Conservation (phyloP, 2,113 vertebrate species). For the Myotis davidii region DNA sequence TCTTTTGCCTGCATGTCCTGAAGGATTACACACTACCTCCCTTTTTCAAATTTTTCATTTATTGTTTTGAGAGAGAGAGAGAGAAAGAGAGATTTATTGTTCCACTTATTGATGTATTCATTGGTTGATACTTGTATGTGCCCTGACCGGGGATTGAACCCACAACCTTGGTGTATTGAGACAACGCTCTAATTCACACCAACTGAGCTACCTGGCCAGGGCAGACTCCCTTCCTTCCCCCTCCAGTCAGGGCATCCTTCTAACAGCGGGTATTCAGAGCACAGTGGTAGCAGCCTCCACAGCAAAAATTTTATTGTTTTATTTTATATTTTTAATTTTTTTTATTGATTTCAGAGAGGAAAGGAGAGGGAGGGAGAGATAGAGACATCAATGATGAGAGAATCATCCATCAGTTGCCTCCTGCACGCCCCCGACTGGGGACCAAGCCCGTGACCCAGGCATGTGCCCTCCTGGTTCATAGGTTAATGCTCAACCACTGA, state of each 20-base stretch:
- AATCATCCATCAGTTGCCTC: too few species aligned
- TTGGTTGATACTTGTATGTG: background rate
- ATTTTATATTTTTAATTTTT: too few species aligned
- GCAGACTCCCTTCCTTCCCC: background rate
- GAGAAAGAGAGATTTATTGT: background rate
- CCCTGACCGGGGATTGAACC: background rate
- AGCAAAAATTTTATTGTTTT: background rate
- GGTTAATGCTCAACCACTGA: too few species aligned
- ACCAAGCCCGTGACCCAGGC: too few species aligned
- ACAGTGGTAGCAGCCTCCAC: fast-evolving
- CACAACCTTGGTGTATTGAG: background rate
- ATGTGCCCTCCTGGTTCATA: too few species aligned
- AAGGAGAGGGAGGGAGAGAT: too few species aligned
- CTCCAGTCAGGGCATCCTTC: background rate
- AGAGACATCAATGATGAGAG: too few species aligned
- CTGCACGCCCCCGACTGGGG: too few species aligned
- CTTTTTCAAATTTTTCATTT: background rate
- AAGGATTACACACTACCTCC: background rate
- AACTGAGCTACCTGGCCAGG: background rate
- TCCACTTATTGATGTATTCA: background rate
- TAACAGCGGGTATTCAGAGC: background rate
- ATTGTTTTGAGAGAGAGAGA: background rate
- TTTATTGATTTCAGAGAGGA: too few species aligned
- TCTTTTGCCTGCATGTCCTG: background rate
- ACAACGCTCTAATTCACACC: background rate